Conservation (phyloP, 2,113 vertebrate species). For the Heloderma charlesbogerti region DNA sequence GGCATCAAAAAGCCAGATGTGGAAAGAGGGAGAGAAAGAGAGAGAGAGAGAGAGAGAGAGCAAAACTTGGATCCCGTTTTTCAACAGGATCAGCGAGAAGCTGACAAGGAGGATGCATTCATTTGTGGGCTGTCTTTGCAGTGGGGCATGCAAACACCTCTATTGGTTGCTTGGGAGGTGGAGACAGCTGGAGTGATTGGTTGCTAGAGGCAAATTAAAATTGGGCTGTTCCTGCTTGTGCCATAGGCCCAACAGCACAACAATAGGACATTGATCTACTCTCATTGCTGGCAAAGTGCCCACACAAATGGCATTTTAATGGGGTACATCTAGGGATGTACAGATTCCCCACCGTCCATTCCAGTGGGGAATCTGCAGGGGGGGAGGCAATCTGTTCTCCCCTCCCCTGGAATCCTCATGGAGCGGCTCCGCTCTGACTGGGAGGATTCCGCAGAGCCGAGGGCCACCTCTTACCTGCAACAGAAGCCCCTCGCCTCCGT, state of each 20-base stretch:
- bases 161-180: background rate
- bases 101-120: background rate
- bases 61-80: constrained; percentile 8
- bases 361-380: no score
- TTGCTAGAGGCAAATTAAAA: background rate
- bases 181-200: background rate
- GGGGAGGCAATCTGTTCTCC: no score
- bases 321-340: no score
- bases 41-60: constrained; percentile 20
- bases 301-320: background rate
- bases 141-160: background rate
- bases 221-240: no score
- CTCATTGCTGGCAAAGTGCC: background rate
- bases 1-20: background rate
- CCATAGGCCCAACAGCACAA: background rate
- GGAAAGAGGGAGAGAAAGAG: background rate
- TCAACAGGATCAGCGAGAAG: background rate
- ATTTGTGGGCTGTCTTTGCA: background rate
- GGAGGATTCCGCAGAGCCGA: no score
- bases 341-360: no score
- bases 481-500: no score
- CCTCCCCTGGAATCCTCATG: no score
- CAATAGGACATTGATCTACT: background rate
- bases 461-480: no score
- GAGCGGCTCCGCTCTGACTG: no score